Percentiles rank a stretch among this genome's conserved stretches.
phyloP scores from a whole-genome alignment of 2,113 vertebrate genomes.

The Campylorhamphus procurvoides region DNA sequence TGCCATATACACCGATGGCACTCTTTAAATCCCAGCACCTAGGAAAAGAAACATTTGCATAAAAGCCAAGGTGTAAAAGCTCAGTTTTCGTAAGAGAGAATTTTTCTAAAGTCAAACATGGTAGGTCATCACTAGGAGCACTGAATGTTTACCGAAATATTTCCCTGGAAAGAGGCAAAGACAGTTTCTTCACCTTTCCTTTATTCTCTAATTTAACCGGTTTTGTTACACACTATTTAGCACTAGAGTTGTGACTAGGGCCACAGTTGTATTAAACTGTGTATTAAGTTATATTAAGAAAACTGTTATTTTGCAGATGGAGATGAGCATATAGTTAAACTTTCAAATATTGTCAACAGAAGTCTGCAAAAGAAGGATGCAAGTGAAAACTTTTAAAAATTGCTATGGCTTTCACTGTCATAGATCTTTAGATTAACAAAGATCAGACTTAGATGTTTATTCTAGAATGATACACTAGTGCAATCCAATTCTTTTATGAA shows the following conservation, averaged over 20 bases:
- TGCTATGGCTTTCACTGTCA: background rate
- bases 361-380: background rate
- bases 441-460: background rate
- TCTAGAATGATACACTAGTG: background rate
- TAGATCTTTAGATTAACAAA: background rate
- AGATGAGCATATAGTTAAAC: background rate
- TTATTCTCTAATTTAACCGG: background rate
- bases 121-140: background rate
- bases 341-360: background rate
- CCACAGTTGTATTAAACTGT: background rate
- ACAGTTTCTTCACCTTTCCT: background rate
- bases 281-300: background rate
- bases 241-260: background rate
- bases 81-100: background rate
- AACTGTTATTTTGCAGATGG: background rate
- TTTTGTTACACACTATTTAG: background rate
- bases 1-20: background rate
- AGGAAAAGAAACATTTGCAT: background rate
- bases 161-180: background rate
- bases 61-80: background rate
- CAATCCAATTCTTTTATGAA: background rate
- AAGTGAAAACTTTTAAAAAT: background rate
- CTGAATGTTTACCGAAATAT: background rate
- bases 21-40: background rate
- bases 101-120: background rate